Evolutionary conservation across 2,797 vertebrate genomes (phyloP).

Genomic region (Anabas testudineus): DNA sequence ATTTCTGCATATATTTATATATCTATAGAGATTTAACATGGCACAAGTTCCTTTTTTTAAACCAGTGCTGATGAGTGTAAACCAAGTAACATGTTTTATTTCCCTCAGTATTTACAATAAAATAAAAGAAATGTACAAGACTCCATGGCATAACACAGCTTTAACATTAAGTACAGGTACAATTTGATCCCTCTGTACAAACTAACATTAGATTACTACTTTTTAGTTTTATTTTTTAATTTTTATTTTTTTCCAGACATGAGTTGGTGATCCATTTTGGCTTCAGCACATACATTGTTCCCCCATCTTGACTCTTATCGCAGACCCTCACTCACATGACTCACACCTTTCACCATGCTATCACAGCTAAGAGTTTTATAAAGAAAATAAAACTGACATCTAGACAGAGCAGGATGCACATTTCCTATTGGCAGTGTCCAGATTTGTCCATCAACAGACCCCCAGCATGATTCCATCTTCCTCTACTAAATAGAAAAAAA

Average conservation of each 20-base stretch:
- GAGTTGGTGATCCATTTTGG: conserved; percentile 89
- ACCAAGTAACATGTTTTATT: conserved; percentile 85
- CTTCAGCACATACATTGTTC: conserved; percentile 84
- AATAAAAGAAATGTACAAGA: conserved; percentile 95
- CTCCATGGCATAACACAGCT: conserved; percentile 91
- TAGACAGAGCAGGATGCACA: conserved; percentile 84
- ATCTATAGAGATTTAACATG: conserved; percentile 87
- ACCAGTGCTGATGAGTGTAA: conserved; percentile 93
- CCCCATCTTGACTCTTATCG: conserved; percentile 83
- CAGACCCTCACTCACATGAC: conserved; percentile 90
- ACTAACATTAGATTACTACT: conserved; percentile 92
- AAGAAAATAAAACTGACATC: conserved; percentile 89
- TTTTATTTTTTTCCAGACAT: conserved; percentile 86
- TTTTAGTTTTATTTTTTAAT: conserved; percentile 75
- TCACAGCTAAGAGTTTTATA: conserved; percentile 84
- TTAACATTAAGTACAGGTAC: conserved; percentile 92
- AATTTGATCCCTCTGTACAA: conserved; percentile 93
- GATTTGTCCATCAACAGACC: conserved; percentile 55
- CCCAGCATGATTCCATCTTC: conserved; percentile 85
- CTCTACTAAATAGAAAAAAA: conserved; percentile 57
- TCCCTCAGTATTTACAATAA: conserved; percentile 95
- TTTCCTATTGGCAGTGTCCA: conserved; percentile 58
- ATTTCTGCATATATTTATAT: conserved; percentile 81
- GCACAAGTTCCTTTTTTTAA: conserved; percentile 86
- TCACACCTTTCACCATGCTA: conserved; percentile 90